A percentile compares a stretch with the other conserved stretches of the same genome.
Conservation (phyloP, 2,888 invertebrate species). For the Hetaerina titia region DNA sequence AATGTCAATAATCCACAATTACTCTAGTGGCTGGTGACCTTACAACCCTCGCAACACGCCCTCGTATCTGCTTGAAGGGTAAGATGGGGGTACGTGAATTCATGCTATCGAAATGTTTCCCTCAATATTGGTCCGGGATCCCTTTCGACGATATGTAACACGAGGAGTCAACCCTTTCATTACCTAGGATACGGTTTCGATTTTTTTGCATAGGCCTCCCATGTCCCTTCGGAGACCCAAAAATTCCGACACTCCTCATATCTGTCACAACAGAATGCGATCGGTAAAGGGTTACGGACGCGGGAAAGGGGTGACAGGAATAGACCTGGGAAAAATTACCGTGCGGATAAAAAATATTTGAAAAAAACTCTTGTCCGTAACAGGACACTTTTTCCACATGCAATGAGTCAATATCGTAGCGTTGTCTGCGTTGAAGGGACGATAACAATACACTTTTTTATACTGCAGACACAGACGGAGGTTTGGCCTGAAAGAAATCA, state of each 20-base stretch:
- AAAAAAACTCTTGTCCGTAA: background rate
- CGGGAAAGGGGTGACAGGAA: background rate
- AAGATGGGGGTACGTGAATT: no score
- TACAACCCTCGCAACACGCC: no score
- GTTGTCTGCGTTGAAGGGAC: background rate
- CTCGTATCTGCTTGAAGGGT: no score
- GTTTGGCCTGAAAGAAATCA: background rate
- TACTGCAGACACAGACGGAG: background rate
- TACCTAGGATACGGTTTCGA: background rate
- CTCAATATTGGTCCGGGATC: no score
- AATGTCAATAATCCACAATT: no score
- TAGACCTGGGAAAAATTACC: background rate
- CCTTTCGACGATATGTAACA: background rate
- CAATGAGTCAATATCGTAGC: background rate
- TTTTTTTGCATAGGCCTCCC: background rate
- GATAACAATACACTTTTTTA: background rate
- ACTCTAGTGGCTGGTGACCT: no score
- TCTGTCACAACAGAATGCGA: background rate
- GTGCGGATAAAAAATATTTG: background rate
- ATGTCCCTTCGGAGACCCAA: background rate
- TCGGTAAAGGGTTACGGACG: background rate
- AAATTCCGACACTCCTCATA: background rate
- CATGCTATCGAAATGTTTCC: no score
- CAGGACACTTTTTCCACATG: background rate
- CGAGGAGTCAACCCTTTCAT: background rate